These are phyloP conservation scores for Malurus alboscapulatus DNA, from an alignment of 2,113 vertebrate genomes.

Conservation along the genomic window DNA sequence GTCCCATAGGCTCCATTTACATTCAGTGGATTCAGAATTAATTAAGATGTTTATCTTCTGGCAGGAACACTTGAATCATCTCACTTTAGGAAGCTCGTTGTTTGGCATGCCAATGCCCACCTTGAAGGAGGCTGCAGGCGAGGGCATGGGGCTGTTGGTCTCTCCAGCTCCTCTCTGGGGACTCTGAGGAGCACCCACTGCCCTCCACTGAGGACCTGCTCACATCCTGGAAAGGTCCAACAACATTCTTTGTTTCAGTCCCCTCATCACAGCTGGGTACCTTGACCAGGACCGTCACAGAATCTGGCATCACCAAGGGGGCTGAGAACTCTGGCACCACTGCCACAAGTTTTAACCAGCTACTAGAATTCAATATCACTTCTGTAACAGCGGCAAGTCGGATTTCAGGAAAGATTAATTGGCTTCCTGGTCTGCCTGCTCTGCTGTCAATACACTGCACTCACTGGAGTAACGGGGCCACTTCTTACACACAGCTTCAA, in stretches of 20 bases:
- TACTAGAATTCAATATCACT: background rate
- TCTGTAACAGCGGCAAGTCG: background rate
- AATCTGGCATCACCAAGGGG: background rate
- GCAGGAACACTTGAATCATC: background rate
- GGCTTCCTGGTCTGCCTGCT: background rate
- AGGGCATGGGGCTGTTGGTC: background rate
- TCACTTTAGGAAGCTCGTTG: background rate
- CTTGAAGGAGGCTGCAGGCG: rapidly evolving
- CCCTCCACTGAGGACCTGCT: background rate
- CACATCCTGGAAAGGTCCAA: background rate
- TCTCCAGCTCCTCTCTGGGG: background rate
- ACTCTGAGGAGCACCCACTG: background rate
- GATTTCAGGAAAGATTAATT: background rate
- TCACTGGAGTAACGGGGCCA: background rate
- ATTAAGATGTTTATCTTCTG: background rate
- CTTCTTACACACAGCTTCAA: background rate
- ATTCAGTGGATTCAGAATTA: background rate
- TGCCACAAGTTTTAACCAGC: background rate
- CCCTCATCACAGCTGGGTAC: background rate
- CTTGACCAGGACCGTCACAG: rapidly evolving
- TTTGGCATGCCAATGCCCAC: background rate
- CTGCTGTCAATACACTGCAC: background rate
- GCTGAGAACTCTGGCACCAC: rapidly evolving
- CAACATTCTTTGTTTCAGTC: background rate
- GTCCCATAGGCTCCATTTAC: background rate